Conservation (phyloP, 2,888 invertebrate species). For the Thecophora atra region DNA sequence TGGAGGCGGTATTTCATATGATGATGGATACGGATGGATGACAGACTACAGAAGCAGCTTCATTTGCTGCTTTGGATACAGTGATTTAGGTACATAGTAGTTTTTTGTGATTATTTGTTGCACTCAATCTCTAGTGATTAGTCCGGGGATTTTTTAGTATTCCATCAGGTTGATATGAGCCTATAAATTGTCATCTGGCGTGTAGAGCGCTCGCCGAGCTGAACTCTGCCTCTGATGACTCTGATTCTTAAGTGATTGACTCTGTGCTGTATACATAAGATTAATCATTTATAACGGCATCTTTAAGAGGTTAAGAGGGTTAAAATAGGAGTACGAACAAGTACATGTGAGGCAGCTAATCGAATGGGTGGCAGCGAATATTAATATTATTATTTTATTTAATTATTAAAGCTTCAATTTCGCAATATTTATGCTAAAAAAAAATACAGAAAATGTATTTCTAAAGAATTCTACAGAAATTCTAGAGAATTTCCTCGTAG, state of each 20-base stretch:
- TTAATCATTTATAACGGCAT: conserved; percentile 3
- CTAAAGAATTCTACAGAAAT: no score
- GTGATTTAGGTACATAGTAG: no score
- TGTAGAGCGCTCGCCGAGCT: no score
- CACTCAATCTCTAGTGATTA: no score
- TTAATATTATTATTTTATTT: neutral
- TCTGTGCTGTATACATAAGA: conserved; percentile 30
- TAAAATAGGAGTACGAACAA: neutral
- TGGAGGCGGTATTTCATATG: neutral
- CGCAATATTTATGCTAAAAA: neutral
- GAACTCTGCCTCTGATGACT: neutral
- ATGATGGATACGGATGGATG: neutral
- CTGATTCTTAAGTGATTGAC: neutral
- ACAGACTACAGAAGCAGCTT: neutral
- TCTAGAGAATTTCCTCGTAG: no score
- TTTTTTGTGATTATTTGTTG: no score
- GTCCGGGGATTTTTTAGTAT: no score
- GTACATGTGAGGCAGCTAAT: conserved; percentile 7
- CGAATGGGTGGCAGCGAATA: neutral
- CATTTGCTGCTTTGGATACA: neutral
- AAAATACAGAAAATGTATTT: no score
- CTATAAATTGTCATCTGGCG: no score
- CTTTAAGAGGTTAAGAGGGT: neutral
- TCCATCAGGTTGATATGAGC: no score
- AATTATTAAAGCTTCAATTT: neutral